Evolutionary conservation across 2,113 vertebrate species (phyloP), one percentile per base, ranked within the genome.

Genomic region (Tetraodon nigroviridis): DNA sequence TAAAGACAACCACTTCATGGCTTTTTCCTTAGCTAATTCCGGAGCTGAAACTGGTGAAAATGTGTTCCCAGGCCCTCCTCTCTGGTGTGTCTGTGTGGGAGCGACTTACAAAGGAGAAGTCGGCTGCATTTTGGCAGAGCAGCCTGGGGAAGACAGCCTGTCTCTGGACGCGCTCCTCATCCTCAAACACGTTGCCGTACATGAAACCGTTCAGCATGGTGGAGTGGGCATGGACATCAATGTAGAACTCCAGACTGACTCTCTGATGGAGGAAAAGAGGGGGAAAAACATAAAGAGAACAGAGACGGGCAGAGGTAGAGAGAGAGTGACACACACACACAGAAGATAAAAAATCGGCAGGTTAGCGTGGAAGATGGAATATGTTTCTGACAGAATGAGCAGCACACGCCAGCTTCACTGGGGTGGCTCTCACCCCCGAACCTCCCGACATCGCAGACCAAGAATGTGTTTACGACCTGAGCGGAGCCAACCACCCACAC

Each of bases 141-240:
- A 98, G 90, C 67, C 93, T 92, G 55, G 97, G 97, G 59, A 99
- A 98, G 71, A 98, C 81, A 24, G 94, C 93, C 82, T 99, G 97
- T 71, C 94, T 89, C 81, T 96, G 95, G 86, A 94, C 96, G 6
- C 93, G 90, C 73, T 94, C 95, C 75, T 98, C 94, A 0, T 98
- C 94, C 83, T 99, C 95, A 56, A 98, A 99, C 86, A 97, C 93
- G 58, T 99, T 99, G 64, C 97, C 97, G 13, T 99, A 99, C 97
- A 99, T 98, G 91, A 99, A 99, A 82, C 97, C 95, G 64, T 98
- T 99, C 91, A 95, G 95, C 96, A 98, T 97, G 86, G 97, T 98
- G 86, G 97, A 99, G 90, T 99, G 97, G 72, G 95, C 94, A 40
- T 99, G 97, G 49, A 98, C 94, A 74, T 99, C 97, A 19, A 99